phyloP scores from a whole-genome alignment of 2,113 vertebrate genomes.

The Amblyornis subalaris region DNA sequence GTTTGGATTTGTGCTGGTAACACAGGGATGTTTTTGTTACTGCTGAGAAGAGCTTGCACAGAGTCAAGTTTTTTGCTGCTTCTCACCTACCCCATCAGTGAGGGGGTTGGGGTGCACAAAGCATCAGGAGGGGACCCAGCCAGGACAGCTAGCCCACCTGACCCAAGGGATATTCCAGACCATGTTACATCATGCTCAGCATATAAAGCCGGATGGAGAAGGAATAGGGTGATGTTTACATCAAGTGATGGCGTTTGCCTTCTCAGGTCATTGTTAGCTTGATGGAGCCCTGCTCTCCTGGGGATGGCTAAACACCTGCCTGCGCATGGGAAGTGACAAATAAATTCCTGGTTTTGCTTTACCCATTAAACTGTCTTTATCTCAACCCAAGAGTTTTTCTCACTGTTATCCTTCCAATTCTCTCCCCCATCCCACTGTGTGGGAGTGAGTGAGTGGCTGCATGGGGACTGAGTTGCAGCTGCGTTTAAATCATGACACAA shows the following conservation, averaged over 20 bases:
- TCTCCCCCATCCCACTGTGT: rapidly evolving
- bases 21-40: background rate
- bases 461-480: background rate
- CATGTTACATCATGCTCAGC: background rate
- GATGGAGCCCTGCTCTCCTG: background rate
- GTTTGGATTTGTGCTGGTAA: background rate
- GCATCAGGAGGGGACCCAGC: background rate
- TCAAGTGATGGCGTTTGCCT: background rate
- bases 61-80: background rate
- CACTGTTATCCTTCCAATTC: background rate
- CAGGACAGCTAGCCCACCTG: background rate
- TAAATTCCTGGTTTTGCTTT: background rate
- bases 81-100: background rate
- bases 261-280: background rate
- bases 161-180: background rate
- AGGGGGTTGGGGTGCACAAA: background rate
- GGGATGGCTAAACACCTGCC: background rate
- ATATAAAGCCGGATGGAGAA: background rate
- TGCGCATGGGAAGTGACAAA: background rate
- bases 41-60: background rate
- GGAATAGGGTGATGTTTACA: background rate
- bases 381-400: background rate
- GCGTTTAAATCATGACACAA: background rate
- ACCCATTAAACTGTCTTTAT: background rate
- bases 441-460: background rate